Evolutionary conservation across 2,888 invertebrate species (phyloP).

Genomic region (Gerosis bhagava): DNA sequence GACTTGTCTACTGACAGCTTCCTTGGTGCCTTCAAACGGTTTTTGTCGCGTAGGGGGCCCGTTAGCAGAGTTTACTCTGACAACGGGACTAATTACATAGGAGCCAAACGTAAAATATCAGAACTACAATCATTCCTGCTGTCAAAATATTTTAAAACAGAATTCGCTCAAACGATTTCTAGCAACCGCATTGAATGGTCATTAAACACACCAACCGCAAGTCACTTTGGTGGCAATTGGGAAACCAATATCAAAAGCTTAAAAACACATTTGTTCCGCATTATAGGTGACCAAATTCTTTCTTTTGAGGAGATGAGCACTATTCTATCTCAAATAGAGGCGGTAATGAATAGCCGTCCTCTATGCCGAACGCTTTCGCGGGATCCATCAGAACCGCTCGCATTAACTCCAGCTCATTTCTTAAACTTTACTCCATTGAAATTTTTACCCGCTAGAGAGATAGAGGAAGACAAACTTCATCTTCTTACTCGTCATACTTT

Average conservation of each 20-base stretch:
- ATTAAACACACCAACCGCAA: constrained; percentile 9
- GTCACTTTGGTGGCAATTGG: constrained; percentile 20
- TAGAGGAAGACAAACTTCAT: neutral
- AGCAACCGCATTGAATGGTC: constrained; percentile 10
- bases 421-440: constrained; percentile 5
- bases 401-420: constrained; percentile 16
- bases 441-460: constrained; percentile 2
- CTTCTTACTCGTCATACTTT: too few species aligned
- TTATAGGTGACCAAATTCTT: constrained; percentile 8
- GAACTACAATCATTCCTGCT: constrained; percentile 4
- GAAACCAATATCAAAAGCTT: constrained; percentile 19
- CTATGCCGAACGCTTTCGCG: constrained; percentile 2
- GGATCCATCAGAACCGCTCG: constrained; percentile 13
- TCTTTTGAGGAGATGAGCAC: constrained; percentile 8
- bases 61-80: constrained; percentile 28
- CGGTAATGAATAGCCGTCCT: constrained; percentile 8
- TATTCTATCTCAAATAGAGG: constrained; percentile 13
- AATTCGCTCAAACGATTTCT: too few species aligned
- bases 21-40: constrained; percentile 27
- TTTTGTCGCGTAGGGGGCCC: constrained; percentile 27
- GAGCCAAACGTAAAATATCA: too few species aligned
- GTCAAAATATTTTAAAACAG: too few species aligned
- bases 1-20: constrained; percentile 35
- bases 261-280: constrained; percentile 14
- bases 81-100: constrained; percentile 31